Percentiles rank a stretch among this genome's conserved stretches.
phyloP scores from a whole-genome alignment of 2,797 vertebrate species.

The Octomys mimax region DNA sequence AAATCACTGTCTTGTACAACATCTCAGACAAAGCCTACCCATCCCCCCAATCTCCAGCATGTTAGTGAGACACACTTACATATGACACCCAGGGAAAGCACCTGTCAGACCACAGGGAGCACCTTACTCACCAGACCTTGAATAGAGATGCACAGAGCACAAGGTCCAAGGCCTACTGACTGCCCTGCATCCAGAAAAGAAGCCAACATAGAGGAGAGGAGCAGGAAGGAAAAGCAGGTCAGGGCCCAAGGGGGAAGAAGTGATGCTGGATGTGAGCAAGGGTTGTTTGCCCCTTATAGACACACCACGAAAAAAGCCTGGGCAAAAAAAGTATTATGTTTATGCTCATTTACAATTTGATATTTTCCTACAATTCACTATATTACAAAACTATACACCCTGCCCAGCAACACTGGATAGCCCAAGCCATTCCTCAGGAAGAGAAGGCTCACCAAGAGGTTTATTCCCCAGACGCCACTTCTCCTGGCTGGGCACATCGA shows the following conservation, averaged over 20 bases:
- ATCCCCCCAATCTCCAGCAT: not conserved
- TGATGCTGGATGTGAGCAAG: not conserved
- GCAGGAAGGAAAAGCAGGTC: not conserved
- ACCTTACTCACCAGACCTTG: not conserved
- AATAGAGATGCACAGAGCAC: not conserved
- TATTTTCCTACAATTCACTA: conserved; percentile 91
- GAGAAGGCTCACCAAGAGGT: conserved; percentile 90
- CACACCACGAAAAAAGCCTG: not conserved
- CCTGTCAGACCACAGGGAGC: not conserved
- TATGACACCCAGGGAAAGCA: not conserved
- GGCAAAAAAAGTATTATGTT: conserved; percentile 64
- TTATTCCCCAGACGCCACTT: conserved; percentile 72
- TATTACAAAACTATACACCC: conserved; percentile 91
- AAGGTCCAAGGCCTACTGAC: not conserved
- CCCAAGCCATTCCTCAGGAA: conserved; percentile 90
- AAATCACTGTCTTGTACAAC: not conserved
- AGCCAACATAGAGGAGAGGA: not conserved
- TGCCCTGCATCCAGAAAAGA: not conserved
- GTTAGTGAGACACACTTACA: not conserved
- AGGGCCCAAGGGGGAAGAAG: not conserved
- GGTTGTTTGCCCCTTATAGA: not conserved
- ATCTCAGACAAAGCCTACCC: not conserved
- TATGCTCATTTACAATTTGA: conserved; percentile 90
- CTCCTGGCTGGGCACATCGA: conserved; percentile 76
- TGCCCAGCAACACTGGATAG: conserved; percentile 87